phyloP scores from a whole-genome alignment of 2,797 vertebrate species.

The Rachycentron canadum region DNA sequence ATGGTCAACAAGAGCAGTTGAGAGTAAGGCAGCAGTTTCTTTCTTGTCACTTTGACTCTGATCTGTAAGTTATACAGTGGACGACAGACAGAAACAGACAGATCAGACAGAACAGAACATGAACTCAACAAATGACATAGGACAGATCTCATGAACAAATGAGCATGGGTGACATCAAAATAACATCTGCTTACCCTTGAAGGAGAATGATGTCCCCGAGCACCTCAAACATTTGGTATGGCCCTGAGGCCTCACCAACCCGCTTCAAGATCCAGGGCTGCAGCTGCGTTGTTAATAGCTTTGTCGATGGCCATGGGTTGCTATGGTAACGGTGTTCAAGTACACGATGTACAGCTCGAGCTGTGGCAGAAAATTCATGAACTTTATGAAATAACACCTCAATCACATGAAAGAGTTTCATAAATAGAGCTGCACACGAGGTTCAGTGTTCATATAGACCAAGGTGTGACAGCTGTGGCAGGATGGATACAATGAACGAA shows the following conservation, averaged over 20 bases:
- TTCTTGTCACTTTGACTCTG: background rate
- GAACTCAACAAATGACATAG: background rate
- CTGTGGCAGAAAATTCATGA: conserved; percentile 73
- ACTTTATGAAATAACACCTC: background rate
- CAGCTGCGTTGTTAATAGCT: conserved; percentile 87
- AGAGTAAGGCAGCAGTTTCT: background rate
- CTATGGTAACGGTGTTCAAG: conserved; percentile 92
- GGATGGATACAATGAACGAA: background rate
- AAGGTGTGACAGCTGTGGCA: background rate
- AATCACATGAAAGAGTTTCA: background rate
- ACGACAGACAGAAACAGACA: background rate
- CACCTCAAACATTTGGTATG: conserved; percentile 96
- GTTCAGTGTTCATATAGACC: background rate
- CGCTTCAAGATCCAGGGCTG: conserved; percentile 90
- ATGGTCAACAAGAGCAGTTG: background rate
- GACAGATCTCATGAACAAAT: background rate
- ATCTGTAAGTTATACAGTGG: background rate
- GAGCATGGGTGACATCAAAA: background rate
- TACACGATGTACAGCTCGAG: conserved; percentile 90
- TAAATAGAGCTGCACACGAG: background rate
- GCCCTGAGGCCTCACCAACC: conserved; percentile 93
- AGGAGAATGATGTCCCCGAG: conserved; percentile 92
- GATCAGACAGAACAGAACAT: too few species aligned
- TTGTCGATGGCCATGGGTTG: conserved; percentile 87
- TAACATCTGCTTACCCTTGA: conserved; percentile 85